Evolutionary conservation across 2,113 vertebrate genomes (phyloP).

Genomic region (Seriola rivoliana): DNA sequence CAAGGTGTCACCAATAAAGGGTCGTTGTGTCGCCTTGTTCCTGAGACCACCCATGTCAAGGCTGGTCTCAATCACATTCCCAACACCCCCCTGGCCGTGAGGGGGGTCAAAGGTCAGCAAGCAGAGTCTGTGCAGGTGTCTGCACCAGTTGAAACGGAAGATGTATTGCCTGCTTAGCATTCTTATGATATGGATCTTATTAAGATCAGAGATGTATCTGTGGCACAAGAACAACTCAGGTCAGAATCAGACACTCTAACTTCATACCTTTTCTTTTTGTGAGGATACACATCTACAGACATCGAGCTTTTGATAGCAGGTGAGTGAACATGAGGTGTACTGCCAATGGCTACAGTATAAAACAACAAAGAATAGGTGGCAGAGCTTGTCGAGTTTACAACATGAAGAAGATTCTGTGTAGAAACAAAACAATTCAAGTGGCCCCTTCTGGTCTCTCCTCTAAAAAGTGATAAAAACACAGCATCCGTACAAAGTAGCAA

Average conservation of each 20-base stretch:
- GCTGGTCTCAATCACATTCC: slow-evolving; percentile 38
- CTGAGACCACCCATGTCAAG: slow-evolving; percentile 63
- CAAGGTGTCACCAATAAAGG: slow-evolving; percentile 31
- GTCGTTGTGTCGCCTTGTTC: slow-evolving; percentile 9
- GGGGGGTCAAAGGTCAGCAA: slow-evolving; percentile 45
- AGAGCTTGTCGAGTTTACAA: slow-evolving; percentile 12
- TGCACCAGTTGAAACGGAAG: background rate
- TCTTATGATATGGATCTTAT: background rate
- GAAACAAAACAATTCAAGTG: slow-evolving; percentile 5
- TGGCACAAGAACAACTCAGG: too few relatives aligned
- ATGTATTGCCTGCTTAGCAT: background rate
- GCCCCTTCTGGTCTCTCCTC: slow-evolving; percentile 30
- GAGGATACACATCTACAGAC: background rate
- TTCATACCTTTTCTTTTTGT: background rate
- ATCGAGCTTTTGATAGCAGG: slow-evolving; percentile 1
- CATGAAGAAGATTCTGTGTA: slow-evolving; percentile 9
- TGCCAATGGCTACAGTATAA: background rate
- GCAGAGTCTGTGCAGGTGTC: slow-evolving; percentile 15
- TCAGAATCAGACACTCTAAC: background rate
- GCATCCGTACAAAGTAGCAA: slow-evolving; percentile 20
- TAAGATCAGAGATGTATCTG: background rate
- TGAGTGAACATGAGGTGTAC: slow-evolving; percentile 38
- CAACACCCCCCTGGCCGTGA: slow-evolving; percentile 4
- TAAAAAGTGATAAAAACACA: slow-evolving; percentile 20
- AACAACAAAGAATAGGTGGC: slow-evolving; percentile 60